Evolutionary conservation across 2,113 vertebrate species (phyloP).

Genomic region (Urocolius indicus): DNA sequence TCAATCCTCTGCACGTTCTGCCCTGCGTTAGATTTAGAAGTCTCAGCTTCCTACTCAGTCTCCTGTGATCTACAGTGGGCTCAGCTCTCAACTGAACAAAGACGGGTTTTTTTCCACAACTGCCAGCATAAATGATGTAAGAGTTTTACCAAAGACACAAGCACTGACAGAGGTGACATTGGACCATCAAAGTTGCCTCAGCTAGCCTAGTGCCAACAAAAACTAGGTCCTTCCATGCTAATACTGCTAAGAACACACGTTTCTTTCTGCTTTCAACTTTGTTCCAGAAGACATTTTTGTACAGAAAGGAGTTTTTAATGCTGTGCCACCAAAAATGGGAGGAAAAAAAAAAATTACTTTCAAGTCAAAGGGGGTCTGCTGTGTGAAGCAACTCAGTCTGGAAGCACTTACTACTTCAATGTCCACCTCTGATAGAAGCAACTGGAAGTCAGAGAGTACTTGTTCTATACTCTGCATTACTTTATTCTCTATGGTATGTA

Average conservation of each 20-base stretch:
- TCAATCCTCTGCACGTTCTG: not conserved
- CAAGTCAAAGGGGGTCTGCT: not conserved
- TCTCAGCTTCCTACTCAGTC: not conserved
- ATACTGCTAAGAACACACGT: not conserved
- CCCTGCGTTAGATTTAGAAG: not conserved
- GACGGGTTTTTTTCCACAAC: not conserved
- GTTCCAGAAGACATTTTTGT: not conserved
- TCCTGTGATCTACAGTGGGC: not conserved
- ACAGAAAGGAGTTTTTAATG: not conserved
- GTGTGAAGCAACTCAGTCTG: not conserved
- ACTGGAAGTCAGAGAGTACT: not conserved
- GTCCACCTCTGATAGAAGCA: not conserved
- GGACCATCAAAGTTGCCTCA: not conserved
- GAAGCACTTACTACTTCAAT: not conserved
- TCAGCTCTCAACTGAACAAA: rapidly evolving
- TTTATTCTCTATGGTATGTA: not conserved
- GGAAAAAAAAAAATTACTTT: not conserved
- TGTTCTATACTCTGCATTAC: not conserved
- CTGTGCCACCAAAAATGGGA: not conserved
- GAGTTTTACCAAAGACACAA: not conserved
- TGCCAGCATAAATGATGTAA: not conserved
- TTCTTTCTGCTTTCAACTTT: not conserved
- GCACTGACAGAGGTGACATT: not conserved
- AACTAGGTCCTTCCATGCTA: not conserved
- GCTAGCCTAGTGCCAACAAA: not conserved